A percentile compares a stretch with the other conserved stretches of the same genome.
Evolutionary conservation across 2,888 invertebrate species (phyloP).

Genomic region (Galerucella nymphaeae): DNA sequence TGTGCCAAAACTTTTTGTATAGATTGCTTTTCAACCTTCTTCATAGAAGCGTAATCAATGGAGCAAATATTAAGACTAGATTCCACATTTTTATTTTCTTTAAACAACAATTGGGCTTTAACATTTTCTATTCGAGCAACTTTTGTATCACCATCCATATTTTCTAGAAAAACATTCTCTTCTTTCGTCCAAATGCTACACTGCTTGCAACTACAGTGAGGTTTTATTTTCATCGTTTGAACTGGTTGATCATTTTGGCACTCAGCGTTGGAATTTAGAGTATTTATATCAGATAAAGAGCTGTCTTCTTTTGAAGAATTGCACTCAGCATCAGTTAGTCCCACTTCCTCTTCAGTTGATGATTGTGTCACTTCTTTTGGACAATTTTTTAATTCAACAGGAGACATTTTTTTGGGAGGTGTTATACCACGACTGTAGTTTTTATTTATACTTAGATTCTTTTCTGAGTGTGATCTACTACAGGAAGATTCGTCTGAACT

Average conservation of each 20-base stretch:
- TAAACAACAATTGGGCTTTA: constrained; percentile 40
- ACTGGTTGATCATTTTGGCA: constrained; percentile 3
- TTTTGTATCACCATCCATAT: constrained; percentile 8
- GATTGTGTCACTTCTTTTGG: background rate
- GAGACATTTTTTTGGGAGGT: background rate
- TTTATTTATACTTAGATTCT: background rate
- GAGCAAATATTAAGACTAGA: constrained; percentile 43
- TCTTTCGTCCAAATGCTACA: constrained; percentile 49
- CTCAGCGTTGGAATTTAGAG: background rate
- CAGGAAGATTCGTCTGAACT: background rate
- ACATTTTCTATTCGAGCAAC: constrained; percentile 12
- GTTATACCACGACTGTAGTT: background rate
- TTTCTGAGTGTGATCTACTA: background rate
- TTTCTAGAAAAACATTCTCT: constrained; percentile 42
- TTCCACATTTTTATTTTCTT: constrained; percentile 20
- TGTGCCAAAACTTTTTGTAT: constrained; percentile 52
- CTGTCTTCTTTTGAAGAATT: background rate
- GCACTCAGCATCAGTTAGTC: background rate
- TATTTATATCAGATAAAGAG: background rate
- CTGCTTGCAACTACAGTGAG: constrained; percentile 45
- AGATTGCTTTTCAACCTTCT: constrained; percentile 48
- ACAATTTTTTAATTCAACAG: background rate
- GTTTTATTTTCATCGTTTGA: constrained; percentile 40
- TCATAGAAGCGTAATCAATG: constrained; percentile 45
- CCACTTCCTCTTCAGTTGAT: background rate